These are phyloP conservation scores for Cyanoderma ruficeps DNA, from an alignment of 2,113 vertebrate genomes.

Conservation along the genomic window DNA sequence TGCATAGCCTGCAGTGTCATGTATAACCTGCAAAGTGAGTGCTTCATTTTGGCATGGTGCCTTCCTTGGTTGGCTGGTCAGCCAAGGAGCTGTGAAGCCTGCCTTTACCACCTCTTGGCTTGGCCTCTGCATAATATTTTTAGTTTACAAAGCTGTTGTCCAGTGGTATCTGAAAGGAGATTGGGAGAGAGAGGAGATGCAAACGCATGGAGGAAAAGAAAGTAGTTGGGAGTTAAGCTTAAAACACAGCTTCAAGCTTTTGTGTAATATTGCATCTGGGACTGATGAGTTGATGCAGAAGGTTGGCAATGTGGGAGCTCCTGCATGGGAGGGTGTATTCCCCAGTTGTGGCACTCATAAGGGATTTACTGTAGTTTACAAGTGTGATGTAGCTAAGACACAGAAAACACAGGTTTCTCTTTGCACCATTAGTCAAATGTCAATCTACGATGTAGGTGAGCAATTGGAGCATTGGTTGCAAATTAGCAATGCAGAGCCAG, in stretches of 20 bases:
- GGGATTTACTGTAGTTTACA: background rate
- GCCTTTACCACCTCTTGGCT: background rate
- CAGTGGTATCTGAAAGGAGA: background rate
- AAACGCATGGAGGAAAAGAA: background rate
- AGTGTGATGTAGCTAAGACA: background rate
- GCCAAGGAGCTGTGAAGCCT: background rate
- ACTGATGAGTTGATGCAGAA: accelerated
- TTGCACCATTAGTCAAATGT: background rate
- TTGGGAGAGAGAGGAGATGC: background rate
- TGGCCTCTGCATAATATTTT: background rate
- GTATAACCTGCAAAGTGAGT: background rate
- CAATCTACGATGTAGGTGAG: background rate
- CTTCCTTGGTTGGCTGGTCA: background rate
- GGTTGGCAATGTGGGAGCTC: background rate
- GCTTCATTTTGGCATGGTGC: background rate
- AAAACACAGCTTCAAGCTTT: background rate
- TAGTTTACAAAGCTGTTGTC: background rate
- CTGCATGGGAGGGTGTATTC: background rate
- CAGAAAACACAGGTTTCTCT: accelerated
- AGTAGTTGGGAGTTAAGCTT: background rate
- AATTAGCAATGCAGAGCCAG: background rate
- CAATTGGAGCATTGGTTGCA: background rate
- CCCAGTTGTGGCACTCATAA: background rate
- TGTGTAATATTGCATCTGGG: background rate
- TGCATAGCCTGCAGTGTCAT: background rate